Conservation (phyloP, 92 coral and sea anemone genomes). For the Actinostola sp. region DNA sequence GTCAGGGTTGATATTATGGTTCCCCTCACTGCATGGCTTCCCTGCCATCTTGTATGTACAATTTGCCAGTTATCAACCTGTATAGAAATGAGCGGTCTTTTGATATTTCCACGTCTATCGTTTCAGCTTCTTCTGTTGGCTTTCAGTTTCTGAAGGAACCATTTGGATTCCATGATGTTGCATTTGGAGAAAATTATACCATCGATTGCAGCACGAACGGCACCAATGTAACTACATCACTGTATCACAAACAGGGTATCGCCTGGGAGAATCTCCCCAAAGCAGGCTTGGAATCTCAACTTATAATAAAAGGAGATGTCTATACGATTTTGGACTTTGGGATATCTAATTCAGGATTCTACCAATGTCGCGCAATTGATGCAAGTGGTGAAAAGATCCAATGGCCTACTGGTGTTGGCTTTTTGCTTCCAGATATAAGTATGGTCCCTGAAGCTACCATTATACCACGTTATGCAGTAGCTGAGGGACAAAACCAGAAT, state of each 20-base stretch:
- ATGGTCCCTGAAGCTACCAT: background rate
- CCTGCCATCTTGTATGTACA: too few relatives aligned
- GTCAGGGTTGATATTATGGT: too few relatives aligned
- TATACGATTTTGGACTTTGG: constrained; percentile 8
- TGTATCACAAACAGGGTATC: background rate
- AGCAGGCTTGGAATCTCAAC: background rate
- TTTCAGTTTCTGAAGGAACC: constrained; percentile 1
- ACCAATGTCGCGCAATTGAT: constrained; percentile 43
- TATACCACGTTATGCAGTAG: background rate
- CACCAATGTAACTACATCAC: constrained; percentile 4
- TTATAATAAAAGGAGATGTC: constrained; percentile 1
- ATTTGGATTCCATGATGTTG: background rate
- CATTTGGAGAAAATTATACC: background rate
- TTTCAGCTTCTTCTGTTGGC: background rate
- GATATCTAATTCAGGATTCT: constrained; percentile 2
- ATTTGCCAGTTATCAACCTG: too few relatives aligned
- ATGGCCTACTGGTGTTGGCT: background rate
- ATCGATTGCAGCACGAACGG: constrained; percentile 23
- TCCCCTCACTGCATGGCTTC: too few relatives aligned
- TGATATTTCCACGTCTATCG: too few relatives aligned
- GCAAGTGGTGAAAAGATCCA: background rate
- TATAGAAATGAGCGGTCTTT: too few relatives aligned
- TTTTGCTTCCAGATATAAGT: background rate
- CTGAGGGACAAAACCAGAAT: background rate
- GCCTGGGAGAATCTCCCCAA: background rate